These are phyloP conservation scores for Diabrotica undecimpunctata DNA, from an alignment of 1,140 invertebrate species.

Conservation along the genomic window DNA sequence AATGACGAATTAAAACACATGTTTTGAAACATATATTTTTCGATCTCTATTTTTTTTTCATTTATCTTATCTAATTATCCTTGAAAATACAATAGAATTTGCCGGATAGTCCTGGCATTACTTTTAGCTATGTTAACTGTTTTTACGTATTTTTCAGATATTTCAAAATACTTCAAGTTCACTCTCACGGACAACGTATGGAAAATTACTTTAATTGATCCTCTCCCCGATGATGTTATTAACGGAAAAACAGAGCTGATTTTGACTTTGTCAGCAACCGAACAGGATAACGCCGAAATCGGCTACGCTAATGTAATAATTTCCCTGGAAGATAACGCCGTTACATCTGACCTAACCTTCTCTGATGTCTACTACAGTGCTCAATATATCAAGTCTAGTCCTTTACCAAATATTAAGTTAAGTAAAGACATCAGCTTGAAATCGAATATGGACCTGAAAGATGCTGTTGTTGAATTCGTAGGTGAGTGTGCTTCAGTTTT, in stretches of 20 bases:
- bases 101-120: too few relatives aligned
- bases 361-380: conserved; percentile 1
- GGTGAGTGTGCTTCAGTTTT: too few relatives aligned
- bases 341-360: neutral
- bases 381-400: neutral
- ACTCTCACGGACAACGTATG: neutral
- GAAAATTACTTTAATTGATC: neutral
- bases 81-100: too few relatives aligned
- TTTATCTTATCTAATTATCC: too few relatives aligned
- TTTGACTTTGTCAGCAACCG: conserved; percentile 19
- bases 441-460: neutral
- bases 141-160: neutral
- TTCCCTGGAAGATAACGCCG: neutral
- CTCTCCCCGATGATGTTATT: conserved; percentile 1
- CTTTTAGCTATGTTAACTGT: neutral
- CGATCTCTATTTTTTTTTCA: too few relatives aligned
- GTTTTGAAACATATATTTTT: too few relatives aligned
- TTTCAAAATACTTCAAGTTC: neutral
- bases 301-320: conserved; percentile 16
- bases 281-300: neutral
- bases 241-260: conserved; percentile 15
- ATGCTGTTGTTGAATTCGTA: neutral
- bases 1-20: too few relatives aligned
- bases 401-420: neutral
- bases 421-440: neutral